Evolutionary conservation across 2,797 vertebrate species (phyloP).

Genomic region (Amniataba percoides): DNA sequence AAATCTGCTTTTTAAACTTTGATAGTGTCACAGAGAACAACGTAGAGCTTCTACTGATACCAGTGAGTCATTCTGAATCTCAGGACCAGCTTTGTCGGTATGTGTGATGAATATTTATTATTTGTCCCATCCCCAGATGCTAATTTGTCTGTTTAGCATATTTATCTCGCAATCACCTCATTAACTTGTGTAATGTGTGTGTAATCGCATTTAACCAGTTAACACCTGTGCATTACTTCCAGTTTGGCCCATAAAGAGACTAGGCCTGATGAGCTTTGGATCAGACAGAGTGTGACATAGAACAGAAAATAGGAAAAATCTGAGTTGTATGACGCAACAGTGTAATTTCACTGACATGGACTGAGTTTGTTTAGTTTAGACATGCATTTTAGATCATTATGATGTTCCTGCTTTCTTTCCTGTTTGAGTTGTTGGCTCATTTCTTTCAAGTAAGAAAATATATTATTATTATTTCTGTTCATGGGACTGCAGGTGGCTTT

Average conservation of each 20-base stretch:
- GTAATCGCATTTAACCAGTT: neutral
- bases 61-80: neutral
- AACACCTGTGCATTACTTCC: neutral
- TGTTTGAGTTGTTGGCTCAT: neutral
- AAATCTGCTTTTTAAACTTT: constrained; percentile 15
- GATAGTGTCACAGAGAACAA: neutral
- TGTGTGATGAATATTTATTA: neutral
- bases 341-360: neutral
- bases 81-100: neutral
- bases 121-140: neutral
- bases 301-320: neutral
- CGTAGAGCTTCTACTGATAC: neutral
- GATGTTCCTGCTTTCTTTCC: neutral
- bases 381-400: neutral
- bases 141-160: constrained; percentile 3
- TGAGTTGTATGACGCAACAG: neutral
- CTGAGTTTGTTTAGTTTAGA: neutral
- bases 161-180: constrained; percentile 8
- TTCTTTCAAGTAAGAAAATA: constrained; percentile 5
- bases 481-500: too few relatives aligned
- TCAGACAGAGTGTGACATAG: neutral
- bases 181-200: neutral
- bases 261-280: neutral
- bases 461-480: constrained; percentile 6
- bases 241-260: neutral